A percentile compares a stretch with the other conserved stretches of the same genome.
phyloP scores from a whole-genome alignment of 2,888 invertebrate species.

The Tubulanus polymorphus region DNA sequence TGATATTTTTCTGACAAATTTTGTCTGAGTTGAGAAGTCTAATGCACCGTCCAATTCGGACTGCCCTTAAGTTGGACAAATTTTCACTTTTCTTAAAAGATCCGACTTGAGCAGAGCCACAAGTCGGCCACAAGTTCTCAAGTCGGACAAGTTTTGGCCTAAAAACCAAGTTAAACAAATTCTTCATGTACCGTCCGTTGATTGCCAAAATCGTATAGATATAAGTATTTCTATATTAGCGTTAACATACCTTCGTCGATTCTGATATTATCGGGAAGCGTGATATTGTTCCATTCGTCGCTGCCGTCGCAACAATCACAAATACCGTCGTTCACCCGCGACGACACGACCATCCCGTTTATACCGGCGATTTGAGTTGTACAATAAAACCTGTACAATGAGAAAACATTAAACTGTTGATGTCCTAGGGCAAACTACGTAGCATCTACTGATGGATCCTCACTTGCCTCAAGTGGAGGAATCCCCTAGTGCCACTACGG shows the following conservation, averaged over 20 bases:
- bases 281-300: constrained; percentile 64
- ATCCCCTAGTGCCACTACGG: too few relatives aligned
- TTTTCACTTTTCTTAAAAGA: too few relatives aligned
- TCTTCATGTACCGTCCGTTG: constrained; percentile 17
- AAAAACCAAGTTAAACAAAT: neutral
- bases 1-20: too few relatives aligned
- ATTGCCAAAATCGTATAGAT: neutral
- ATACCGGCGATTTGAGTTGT: constrained; percentile 58
- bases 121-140: too few relatives aligned
- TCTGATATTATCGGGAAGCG: constrained; percentile 18
- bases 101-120: too few relatives aligned
- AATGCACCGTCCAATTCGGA: too few relatives aligned
- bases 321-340: constrained; percentile 56
- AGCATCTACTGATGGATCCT: too few relatives aligned
- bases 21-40: too few relatives aligned
- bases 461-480: too few relatives aligned
- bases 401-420: too few relatives aligned
- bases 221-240: neutral
- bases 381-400: constrained; percentile 70
- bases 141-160: neutral
- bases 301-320: constrained; percentile 85
- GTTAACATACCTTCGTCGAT: constrained; percentile 5
- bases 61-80: too few relatives aligned
- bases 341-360: constrained; percentile 56
- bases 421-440: too few relatives aligned